phyloP scores from a whole-genome alignment of 2,888 invertebrate genomes.

The Agrilus mali region DNA sequence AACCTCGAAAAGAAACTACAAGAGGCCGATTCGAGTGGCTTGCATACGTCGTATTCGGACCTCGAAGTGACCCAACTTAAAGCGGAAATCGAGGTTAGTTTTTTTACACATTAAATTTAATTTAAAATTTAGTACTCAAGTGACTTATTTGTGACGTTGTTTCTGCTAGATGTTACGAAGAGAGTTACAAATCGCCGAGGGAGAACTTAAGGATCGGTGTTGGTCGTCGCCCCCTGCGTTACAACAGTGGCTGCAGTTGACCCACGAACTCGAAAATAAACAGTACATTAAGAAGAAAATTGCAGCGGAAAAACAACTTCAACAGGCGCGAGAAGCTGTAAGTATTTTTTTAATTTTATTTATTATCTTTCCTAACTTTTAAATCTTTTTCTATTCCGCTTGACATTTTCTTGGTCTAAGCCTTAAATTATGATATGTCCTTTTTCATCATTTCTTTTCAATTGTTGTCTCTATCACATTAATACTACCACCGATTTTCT shows the following conservation, averaged over 20 bases:
- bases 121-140: neutral
- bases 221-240: slow-evolving; percentile 82
- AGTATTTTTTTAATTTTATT: slow-evolving; percentile 26
- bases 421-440: no score
- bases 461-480: no score
- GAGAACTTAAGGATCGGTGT: slow-evolving; percentile 78
- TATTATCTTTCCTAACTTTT: no score
- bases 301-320: slow-evolving; percentile 70
- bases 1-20: slow-evolving; percentile 69
- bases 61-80: slow-evolving; percentile 69
- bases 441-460: no score
- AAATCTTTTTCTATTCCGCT: no score
- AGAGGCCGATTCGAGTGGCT: slow-evolving; percentile 46
- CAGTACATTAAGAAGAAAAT: slow-evolving; percentile 75
- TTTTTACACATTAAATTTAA: neutral
- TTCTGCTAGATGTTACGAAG: slow-evolving; percentile 54
- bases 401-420: no score
- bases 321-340: slow-evolving; percentile 80
- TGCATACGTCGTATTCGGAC: slow-evolving; percentile 68
- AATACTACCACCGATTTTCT: no score
- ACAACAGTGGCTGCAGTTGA: slow-evolving; percentile 91
- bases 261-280: slow-evolving; percentile 90
- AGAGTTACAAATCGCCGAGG: slow-evolving; percentile 77
- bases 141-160: slow-evolving; percentile 2
- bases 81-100: slow-evolving; percentile 64